These are phyloP conservation scores for Astreopora myriophthalma DNA, from an alignment of 64 coral and sea anemone species.

Conservation along the genomic window DNA sequence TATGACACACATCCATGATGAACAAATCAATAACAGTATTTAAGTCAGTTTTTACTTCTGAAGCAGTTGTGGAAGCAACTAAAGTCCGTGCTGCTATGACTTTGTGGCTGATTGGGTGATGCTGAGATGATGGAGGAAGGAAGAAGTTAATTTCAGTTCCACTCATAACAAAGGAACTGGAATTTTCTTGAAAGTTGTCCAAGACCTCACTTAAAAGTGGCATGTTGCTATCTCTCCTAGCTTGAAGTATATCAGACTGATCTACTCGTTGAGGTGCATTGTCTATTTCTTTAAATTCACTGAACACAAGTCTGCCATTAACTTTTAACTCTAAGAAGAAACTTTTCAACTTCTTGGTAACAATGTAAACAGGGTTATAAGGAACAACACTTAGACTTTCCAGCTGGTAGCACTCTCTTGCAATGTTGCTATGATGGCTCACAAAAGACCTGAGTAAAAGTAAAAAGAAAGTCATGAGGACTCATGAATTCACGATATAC, in stretches of 20 bases:
- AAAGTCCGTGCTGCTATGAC: conserved; percentile 6
- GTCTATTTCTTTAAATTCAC: neutral
- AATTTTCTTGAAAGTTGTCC: neutral
- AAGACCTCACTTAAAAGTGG: neutral
- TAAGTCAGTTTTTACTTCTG: neutral
- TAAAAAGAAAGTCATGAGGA: neutral
- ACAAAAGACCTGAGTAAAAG: neutral
- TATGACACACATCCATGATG: conserved; percentile 54
- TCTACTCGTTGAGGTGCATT: neutral
- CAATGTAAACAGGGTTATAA: neutral
- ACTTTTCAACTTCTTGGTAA: conserved; percentile 4
- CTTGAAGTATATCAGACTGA: neutral
- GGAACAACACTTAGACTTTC: neutral
- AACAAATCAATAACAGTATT: conserved; percentile 24
- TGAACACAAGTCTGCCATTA: neutral
- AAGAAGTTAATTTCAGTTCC: conserved; percentile 53
- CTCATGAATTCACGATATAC: too few relatives aligned
- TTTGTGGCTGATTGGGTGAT: conserved; percentile 62
- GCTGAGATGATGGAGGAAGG: conserved; percentile 45
- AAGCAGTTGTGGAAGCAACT: neutral
- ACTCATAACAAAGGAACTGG: conserved; percentile 48
- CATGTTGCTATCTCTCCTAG: neutral
- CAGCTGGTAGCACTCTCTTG: neutral
- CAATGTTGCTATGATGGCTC: neutral
- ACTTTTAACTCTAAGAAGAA: neutral